Percentiles rank a stretch among this genome's conserved stretches.
These are phyloP conservation scores for Catostomus latipinnis DNA, from an alignment of 2,797 vertebrate species.

Conservation along the genomic window DNA sequence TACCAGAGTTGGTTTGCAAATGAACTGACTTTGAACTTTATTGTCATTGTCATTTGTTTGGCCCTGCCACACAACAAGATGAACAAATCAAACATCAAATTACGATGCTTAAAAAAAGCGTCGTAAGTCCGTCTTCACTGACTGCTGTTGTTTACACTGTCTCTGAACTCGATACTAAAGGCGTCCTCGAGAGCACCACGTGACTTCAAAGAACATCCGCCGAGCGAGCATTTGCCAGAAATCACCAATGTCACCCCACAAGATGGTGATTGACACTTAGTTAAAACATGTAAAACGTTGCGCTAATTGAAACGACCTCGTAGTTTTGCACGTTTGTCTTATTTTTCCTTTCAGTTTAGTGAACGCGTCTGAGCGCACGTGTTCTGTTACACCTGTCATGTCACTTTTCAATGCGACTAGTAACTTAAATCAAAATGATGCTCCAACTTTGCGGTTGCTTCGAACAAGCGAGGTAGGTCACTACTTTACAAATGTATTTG, in stretches of 20 bases:
- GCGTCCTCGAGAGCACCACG: slow-evolving; percentile 47
- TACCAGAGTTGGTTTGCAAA: slow-evolving; percentile 10
- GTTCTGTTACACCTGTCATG: slow-evolving; percentile 59
- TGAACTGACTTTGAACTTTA: too few relatives aligned
- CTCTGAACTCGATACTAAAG: too few relatives aligned
- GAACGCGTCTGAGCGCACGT: neutral
- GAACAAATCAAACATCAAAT: neutral
- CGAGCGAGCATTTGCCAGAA: slow-evolving; percentile 60
- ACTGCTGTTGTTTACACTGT: too few relatives aligned
- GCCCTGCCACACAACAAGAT: neutral
- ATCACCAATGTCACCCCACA: slow-evolving; percentile 49
- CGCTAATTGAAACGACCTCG: neutral
- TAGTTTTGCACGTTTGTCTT: neutral
- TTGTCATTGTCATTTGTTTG: neutral
- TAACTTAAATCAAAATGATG: slow-evolving; percentile 20
- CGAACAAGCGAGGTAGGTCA: slow-evolving; percentile 67
- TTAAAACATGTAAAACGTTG: too few relatives aligned
- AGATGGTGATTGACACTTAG: neutral
- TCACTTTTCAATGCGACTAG: slow-evolving; percentile 58
- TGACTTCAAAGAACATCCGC: slow-evolving; percentile 69
- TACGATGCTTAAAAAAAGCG: neutral
- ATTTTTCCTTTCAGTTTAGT: neutral
- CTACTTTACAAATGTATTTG: too few relatives aligned
- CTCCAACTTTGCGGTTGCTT: neutral
- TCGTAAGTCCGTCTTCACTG: too few relatives aligned